Conservation (phyloP, 1,140 invertebrate species). For the Drosophila rhopaloa region DNA sequence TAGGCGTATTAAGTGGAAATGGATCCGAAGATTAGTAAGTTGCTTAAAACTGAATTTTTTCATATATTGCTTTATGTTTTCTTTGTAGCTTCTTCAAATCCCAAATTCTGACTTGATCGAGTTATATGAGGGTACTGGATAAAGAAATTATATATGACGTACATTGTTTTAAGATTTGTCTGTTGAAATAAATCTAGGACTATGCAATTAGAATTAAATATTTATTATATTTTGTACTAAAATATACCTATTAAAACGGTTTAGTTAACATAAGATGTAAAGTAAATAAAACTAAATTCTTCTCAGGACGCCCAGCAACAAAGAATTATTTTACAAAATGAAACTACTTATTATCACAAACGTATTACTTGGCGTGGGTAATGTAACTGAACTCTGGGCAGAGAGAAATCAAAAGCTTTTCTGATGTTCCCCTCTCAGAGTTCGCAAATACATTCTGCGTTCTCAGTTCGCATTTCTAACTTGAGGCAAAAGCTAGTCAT, state of each 20-base stretch:
- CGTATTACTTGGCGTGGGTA: background rate
- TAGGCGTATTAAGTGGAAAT: conserved; percentile 5
- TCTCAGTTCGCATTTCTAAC: background rate
- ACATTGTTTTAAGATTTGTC: too few relatives aligned
- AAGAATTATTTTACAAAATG: too few relatives aligned
- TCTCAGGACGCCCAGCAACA: too few relatives aligned
- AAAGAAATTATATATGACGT: background rate
- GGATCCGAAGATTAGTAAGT: conserved; percentile 2
- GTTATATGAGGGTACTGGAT: background rate
- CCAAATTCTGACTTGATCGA: background rate
- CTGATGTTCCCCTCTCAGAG: background rate
- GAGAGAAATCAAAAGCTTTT: background rate
- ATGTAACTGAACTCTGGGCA: background rate
- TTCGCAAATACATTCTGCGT: background rate
- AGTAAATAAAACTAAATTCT: too few relatives aligned
- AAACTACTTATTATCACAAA: too few relatives aligned
- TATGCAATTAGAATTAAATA: too few relatives aligned
- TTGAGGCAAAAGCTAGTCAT: background rate
- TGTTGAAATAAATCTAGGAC: too few relatives aligned
- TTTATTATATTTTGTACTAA: too few relatives aligned
- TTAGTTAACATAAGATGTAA: too few relatives aligned
- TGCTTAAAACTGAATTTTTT: too few relatives aligned
- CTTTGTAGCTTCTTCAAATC: background rate
- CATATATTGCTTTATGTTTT: background rate
- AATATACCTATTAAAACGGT: too few relatives aligned